Evolutionary conservation across 1,140 invertebrate species (phyloP), one percentile per base, ranked within the genome.

Genomic region (Bombus terrestris): DNA sequence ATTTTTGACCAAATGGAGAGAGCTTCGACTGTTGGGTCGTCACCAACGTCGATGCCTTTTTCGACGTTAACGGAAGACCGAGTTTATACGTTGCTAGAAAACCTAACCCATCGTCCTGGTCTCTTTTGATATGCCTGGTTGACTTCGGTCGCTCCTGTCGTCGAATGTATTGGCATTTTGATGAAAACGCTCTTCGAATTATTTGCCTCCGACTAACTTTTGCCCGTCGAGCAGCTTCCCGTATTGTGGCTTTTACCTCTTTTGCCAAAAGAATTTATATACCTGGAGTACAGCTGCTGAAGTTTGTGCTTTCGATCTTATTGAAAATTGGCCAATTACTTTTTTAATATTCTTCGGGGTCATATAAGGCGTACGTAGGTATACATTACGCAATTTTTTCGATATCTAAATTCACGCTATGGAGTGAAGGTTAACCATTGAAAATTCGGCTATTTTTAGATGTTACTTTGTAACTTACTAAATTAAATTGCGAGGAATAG

Each of bases 101-200:
- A 57, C 10, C 35, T 13, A 39, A 4, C 18, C 32, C 72, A 22
- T 43, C 37, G 28, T 81, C 64, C 57, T 75, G 37, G 43, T 37
- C 74, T 41, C 88, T 90, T 91, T 92, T 90, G 91, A 92, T 92
- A 87, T 77, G 69, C 43, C 72, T 28, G 74, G 57, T 41, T 68
- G 35, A 69, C 74, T 86, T 86, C 68, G 57, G 66, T 81, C 73
- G 78, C 41, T n/a, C 39, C 15, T 32, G 59, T 78, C 43, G 68
- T 78, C 59, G 59, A 85, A 91, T 89, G 89, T 93, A 93, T 91
- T 90, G 83, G 62, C 80, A 35, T 89, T 92, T 90, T 78, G 80
- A 92, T 72, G 73, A 83, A 89, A 92, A 75, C 83, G 77, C 35
- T 53, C 66, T 15, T 18, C 53, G 47, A 86, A 84, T 88, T 90